Conservation (phyloP, 2,797 vertebrate genomes). For the Phaenicophaeus curvirostris region DNA sequence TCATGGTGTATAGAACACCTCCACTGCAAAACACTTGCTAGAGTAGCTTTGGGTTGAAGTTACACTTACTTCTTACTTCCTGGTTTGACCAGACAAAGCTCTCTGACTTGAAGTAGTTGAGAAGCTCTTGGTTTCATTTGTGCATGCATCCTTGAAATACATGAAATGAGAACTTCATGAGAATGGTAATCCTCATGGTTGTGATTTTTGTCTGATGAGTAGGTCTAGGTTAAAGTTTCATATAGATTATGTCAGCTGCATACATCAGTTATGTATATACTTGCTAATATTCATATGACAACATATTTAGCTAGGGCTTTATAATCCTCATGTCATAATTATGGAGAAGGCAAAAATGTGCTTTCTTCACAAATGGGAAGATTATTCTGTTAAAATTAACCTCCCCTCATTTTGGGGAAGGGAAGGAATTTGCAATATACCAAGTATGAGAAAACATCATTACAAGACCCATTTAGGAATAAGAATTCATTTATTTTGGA, state of each 20-base stretch:
- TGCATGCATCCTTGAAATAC: not conserved
- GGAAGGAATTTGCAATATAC: not conserved
- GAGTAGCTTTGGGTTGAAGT: not conserved
- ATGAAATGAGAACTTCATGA: not conserved
- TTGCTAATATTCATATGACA: not conserved
- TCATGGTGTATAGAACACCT: rapidly evolving
- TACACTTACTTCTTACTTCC: not conserved
- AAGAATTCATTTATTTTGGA: not conserved
- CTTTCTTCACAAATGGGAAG: not conserved
- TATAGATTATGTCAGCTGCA: not conserved
- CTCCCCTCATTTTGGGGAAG: not conserved
- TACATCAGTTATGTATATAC: not conserved
- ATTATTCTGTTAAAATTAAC: not conserved
- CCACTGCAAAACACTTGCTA: not conserved
- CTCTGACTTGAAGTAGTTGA: not conserved
- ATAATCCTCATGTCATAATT: not conserved
- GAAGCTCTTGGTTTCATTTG: not conserved
- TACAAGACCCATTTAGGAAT: not conserved
- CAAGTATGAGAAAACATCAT: not conserved
- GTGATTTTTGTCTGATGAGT: not conserved
- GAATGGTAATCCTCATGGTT: not conserved
- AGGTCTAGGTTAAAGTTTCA: not conserved
- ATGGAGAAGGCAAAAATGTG: not conserved
- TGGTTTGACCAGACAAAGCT: not conserved
- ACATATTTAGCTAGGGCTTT: not conserved